A percentile compares a stretch with the other conserved stretches of the same genome.
phyloP scores from a whole-genome alignment of 2,797 vertebrate species.

The Helicolenus hilgendorfi region DNA sequence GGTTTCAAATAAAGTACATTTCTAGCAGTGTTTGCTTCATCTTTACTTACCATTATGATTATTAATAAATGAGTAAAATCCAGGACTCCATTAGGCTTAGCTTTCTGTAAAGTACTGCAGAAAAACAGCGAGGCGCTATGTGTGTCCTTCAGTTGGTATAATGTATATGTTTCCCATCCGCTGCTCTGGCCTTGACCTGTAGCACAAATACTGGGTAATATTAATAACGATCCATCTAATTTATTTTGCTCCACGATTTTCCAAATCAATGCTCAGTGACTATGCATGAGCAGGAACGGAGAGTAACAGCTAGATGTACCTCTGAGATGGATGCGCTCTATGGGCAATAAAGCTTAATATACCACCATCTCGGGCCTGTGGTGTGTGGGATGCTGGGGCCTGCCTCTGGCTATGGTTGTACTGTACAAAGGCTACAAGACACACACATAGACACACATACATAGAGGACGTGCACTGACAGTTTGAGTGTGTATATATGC shows the following conservation, averaged over 20 bases:
- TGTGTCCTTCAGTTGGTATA: not conserved
- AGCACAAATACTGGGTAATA: conserved; percentile 18
- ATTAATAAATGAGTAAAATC: not conserved
- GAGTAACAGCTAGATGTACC: not conserved
- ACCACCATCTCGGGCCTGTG: conserved; percentile 9
- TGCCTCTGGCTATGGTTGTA: not conserved
- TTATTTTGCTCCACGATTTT: conserved; percentile 41
- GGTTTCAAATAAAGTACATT: not conserved
- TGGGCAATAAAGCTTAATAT: conserved; percentile 27
- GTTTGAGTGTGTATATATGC: conserved; percentile 8
- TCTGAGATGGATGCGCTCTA: conserved; percentile 38
- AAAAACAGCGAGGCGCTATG: not conserved
- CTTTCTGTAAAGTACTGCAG: not conserved
- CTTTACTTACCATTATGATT: not conserved
- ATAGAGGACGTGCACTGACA: not conserved
- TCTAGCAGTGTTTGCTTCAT: not conserved
- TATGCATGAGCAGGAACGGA: conserved; percentile 57
- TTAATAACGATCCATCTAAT: conserved; percentile 28
- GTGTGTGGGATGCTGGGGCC: conserved; percentile 32
- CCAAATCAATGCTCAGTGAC: conserved; percentile 62
- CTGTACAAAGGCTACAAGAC: conserved; percentile 4
- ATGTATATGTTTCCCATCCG: not conserved
- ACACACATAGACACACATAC: not conserved
- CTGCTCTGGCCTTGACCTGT: conserved; percentile 21
- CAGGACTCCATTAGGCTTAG: not conserved